Percentiles rank a stretch among this genome's conserved stretches.
Conservation (phyloP, 2,888 invertebrate genomes). For the Melanargia galathea region DNA sequence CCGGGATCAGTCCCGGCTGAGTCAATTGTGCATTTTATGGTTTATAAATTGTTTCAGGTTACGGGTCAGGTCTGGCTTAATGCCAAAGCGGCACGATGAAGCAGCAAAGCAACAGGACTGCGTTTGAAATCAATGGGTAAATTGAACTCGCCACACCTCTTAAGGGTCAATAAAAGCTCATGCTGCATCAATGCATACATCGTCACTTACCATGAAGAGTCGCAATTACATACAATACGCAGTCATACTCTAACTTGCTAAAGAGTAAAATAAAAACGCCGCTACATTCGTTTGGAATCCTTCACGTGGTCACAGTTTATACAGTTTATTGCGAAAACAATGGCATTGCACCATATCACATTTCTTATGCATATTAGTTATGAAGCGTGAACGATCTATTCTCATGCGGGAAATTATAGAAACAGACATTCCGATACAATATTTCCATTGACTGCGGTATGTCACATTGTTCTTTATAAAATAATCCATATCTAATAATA, state of each 20-base stretch:
- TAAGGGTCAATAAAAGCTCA: too few species aligned
- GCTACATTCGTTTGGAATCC: slow-evolving; percentile 5
- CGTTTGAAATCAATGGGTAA: too few species aligned
- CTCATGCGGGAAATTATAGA: slow-evolving; percentile 28
- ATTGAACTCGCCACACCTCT: too few species aligned
- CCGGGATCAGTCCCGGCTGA: too few species aligned
- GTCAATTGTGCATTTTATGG: too few species aligned
- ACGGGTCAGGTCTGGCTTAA: too few species aligned
- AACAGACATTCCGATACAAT: slow-evolving; percentile 27
- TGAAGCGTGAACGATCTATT: slow-evolving; percentile 30
- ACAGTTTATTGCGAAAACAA: slow-evolving; percentile 26
- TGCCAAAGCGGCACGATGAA: too few species aligned
- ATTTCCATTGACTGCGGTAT: slow-evolving; percentile 13
- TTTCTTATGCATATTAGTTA: slow-evolving; percentile 36
- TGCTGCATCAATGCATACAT: too few species aligned
- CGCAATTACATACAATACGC: not conserved
- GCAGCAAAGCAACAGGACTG: too few species aligned
- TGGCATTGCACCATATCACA: slow-evolving; percentile 29
- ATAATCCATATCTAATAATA: too few species aligned
- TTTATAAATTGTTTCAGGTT: too few species aligned
- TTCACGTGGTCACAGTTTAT: not conserved
- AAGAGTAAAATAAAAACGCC: not conserved
- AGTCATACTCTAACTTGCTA: not conserved
- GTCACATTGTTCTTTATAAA: slow-evolving; percentile 10
- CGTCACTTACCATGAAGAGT: too few species aligned